Conservation (phyloP, 2,113 vertebrate species). For the Penelope pileata region DNA sequence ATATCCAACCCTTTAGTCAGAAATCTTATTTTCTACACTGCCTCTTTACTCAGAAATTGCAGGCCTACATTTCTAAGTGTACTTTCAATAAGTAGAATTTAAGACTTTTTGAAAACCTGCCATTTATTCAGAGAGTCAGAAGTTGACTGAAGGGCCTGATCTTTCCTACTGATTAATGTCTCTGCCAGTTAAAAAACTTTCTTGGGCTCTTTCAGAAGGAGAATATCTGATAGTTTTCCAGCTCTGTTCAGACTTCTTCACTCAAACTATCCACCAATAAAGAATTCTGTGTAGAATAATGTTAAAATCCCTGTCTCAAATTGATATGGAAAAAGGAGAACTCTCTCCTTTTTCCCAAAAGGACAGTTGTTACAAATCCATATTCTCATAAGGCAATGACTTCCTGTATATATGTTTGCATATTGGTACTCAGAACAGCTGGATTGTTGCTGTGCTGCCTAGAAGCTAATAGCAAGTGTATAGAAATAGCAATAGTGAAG, state of each 20-base stretch:
- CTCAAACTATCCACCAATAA: not conserved
- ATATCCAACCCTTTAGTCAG: not conserved
- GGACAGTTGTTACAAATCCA: not conserved
- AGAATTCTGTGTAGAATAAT: not conserved
- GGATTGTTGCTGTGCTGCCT: not conserved
- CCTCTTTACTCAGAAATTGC: not conserved
- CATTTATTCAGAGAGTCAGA: not conserved
- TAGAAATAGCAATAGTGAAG: not conserved
- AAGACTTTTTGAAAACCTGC: not conserved
- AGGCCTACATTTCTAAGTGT: not conserved
- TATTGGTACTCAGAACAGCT: not conserved
- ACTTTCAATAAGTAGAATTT: not conserved
- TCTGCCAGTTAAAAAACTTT: not conserved
- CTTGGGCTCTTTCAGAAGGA: not conserved
- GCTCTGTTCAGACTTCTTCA: not conserved
- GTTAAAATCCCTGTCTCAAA: not conserved
- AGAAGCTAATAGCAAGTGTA: not conserved
- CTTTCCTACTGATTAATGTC: not conserved
- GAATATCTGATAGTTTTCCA: not conserved
- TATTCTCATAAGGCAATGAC: not conserved
- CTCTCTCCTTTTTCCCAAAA: not conserved
- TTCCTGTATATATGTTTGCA: not conserved
- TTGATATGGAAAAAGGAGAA: not conserved
- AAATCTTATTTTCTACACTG: not conserved
- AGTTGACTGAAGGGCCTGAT: not conserved